Evolutionary conservation across 2,888 invertebrate genomes (phyloP).

Genomic region (Oasisia sp.): DNA sequence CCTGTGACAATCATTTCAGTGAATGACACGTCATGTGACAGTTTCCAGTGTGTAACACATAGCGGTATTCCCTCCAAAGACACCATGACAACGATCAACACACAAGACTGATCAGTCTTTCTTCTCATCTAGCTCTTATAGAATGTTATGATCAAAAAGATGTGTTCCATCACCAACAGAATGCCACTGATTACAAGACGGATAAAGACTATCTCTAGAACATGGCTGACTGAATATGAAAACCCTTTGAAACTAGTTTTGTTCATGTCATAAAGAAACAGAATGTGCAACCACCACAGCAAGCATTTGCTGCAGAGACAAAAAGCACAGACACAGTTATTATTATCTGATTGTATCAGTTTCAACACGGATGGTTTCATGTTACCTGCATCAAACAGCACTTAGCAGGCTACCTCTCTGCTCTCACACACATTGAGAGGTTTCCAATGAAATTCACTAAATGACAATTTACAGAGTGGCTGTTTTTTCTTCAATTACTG

Average conservation of each 20-base stretch:
- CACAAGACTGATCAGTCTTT: background rate
- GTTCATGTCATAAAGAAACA: background rate
- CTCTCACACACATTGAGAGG: background rate
- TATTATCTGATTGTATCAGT: background rate
- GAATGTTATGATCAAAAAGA: background rate
- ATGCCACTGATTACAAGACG: background rate
- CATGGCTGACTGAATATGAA: background rate
- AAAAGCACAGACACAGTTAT: background rate
- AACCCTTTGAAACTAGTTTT: background rate
- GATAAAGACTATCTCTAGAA: background rate
- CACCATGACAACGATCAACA: too few relatives aligned
- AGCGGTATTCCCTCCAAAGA: too few relatives aligned
- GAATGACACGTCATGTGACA: too few relatives aligned
- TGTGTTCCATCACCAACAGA: background rate
- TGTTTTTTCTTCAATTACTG: background rate
- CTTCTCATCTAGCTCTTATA: background rate
- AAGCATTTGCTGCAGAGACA: background rate
- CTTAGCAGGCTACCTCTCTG: background rate
- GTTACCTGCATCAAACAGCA: background rate
- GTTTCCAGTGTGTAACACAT: too few relatives aligned
- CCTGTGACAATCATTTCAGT: too few relatives aligned
- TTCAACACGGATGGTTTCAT: constrained; percentile 3
- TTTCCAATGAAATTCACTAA: background rate
- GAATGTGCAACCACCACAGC: background rate
- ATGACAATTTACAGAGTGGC: background rate